These are phyloP conservation scores for Brachypteracias leptosomus DNA, from an alignment of 2,113 vertebrate genomes.

Conservation along the genomic window DNA sequence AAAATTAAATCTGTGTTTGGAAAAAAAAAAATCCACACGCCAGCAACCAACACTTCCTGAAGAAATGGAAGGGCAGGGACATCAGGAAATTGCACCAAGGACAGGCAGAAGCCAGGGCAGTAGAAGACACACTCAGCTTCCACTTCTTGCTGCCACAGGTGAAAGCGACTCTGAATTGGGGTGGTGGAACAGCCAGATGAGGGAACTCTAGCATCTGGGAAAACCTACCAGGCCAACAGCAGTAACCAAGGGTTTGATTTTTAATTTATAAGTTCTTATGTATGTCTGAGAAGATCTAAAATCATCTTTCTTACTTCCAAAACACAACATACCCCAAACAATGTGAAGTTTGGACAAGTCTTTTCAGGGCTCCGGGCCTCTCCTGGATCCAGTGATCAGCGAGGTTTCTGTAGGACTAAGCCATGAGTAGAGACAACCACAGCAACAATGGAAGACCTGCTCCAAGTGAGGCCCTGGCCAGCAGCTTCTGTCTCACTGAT, in stretches of 20 bases:
- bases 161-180: background rate
- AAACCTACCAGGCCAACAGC: background rate
- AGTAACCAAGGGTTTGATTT: background rate
- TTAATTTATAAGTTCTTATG: background rate
- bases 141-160: background rate
- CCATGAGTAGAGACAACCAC: background rate
- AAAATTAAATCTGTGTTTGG: background rate
- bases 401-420: background rate
- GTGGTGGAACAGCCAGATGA: background rate
- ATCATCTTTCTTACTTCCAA: background rate
- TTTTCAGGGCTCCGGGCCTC: background rate
- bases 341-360: accelerated
- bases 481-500: background rate
- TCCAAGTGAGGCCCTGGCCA: background rate
- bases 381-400: background rate
- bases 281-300: background rate
- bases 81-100: background rate
- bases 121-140: accelerated
- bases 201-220: background rate
- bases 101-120: background rate
- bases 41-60: background rate
- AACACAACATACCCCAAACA: background rate
- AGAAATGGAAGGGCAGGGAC: background rate
- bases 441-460: background rate
- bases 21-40: background rate